These are phyloP conservation scores for Xenentodon cancila DNA, from an alignment of 2,797 vertebrate species.

Conservation along the genomic window DNA sequence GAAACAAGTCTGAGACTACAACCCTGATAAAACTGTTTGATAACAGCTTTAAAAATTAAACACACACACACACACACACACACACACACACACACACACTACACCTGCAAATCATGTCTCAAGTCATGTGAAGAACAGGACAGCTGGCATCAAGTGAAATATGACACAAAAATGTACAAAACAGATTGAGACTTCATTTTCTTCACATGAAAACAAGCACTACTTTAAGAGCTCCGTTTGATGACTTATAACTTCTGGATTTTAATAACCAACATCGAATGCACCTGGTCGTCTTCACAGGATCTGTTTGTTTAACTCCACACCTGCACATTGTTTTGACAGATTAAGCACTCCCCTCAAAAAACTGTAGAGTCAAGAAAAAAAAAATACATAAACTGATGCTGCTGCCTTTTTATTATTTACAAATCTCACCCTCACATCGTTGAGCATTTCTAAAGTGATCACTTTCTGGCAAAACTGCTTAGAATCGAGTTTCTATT, in stretches of 20 bases:
- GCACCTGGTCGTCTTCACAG: no score
- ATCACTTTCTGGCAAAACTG: slow-evolving; percentile 20
- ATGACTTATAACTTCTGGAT: slow-evolving; percentile 7
- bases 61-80: neutral
- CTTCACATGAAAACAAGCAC: slow-evolving; percentile 10
- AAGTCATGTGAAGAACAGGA: slow-evolving; percentile 3
- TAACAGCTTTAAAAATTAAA: no score
- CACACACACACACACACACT: slow-evolving; percentile 10
- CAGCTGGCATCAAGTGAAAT: slow-evolving; percentile 3
- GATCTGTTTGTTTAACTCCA: no score
- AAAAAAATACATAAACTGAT: no score
- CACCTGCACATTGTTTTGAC: no score
- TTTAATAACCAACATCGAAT: no score
- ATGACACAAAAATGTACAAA: neutral
- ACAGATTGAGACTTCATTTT: neutral
- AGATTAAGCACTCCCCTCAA: no score
- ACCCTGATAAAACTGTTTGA: neutral
- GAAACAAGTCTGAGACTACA: neutral
- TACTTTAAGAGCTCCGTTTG: neutral
- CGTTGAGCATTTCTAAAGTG: slow-evolving; percentile 16
- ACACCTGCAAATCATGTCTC: slow-evolving; percentile 6
- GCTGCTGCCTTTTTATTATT: no score
- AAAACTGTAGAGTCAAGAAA: no score
- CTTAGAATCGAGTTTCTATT: slow-evolving; percentile 7
- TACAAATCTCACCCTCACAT: slow-evolving; percentile 38